phyloP scores from a whole-genome alignment of 1,140 invertebrate species.

The Drosophila sucinea region DNA sequence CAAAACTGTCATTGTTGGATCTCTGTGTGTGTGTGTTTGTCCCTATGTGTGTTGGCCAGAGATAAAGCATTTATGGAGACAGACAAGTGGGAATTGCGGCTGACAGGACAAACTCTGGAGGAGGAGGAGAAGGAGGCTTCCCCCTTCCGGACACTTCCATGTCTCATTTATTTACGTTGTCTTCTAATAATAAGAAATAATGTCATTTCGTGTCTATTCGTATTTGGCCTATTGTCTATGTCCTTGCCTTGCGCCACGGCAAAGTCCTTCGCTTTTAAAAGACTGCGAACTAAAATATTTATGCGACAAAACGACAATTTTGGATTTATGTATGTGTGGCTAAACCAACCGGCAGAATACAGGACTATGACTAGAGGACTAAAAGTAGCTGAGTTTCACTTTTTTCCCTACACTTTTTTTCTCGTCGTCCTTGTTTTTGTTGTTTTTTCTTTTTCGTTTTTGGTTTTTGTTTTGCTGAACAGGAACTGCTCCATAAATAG shows the following conservation, averaged over 20 bases:
- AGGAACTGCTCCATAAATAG: slow-evolving; percentile 78
- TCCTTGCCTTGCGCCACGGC: slow-evolving; percentile 1
- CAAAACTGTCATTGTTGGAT: slow-evolving; percentile 40
- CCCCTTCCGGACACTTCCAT: slow-evolving; percentile 34
- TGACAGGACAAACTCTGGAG: slow-evolving; percentile 44
- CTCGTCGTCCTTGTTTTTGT: not conserved
- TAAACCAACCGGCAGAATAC: slow-evolving; percentile 9
- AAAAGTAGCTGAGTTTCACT: slow-evolving; percentile 63
- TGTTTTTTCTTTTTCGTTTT: slow-evolving; percentile 20
- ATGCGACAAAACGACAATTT: slow-evolving; percentile 81
- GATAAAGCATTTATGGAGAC: slow-evolving; percentile 77
- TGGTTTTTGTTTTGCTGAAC: slow-evolving; percentile 50
- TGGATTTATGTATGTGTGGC: slow-evolving; percentile 67
- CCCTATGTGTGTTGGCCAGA: slow-evolving; percentile 52
- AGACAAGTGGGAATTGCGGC: slow-evolving; percentile 70
- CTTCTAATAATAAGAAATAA: slow-evolving; percentile 80
- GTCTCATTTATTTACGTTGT: slow-evolving; percentile 72
- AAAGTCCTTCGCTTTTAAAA: slow-evolving; percentile 41
- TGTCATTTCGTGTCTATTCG: slow-evolving; percentile 61
- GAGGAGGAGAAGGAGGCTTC: not conserved
- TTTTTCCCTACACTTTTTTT: slow-evolving; percentile 30
- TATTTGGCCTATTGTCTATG: slow-evolving; percentile 63
- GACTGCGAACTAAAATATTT: slow-evolving; percentile 72
- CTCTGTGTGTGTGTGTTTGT: slow-evolving; percentile 7
- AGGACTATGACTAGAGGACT: slow-evolving; percentile 31